Evolutionary conservation across 1,140 invertebrate species (phyloP).

Genomic region (Acyrthosiphon pisum): DNA sequence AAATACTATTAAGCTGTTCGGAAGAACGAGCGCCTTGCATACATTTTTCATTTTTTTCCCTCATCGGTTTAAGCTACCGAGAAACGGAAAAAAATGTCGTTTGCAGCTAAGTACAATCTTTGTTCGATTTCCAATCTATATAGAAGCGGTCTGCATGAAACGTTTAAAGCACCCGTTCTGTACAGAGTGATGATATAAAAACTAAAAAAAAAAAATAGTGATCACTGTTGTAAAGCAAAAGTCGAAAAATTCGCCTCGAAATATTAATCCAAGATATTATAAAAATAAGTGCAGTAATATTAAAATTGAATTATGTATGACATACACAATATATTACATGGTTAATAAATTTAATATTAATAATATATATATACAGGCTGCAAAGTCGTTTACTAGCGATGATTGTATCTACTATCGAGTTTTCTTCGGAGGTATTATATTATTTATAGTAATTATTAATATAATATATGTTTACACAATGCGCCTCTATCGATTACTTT

Average conservation of each 20-base stretch:
- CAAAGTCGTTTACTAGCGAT: not conserved
- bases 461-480: not conserved
- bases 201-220: not conserved
- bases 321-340: not conserved
- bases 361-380: not conserved
- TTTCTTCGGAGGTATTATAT: not conserved
- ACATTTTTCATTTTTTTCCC: not conserved
- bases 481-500: not conserved
- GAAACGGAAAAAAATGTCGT: conserved; percentile 9
- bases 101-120: not conserved
- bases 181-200: not conserved
- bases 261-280: too few relatives aligned
- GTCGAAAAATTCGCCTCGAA: not conserved
- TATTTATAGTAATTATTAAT: not conserved
- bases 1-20: not conserved
- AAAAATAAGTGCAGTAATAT: not conserved
- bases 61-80: not conserved
- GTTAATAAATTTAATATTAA: not conserved
- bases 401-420: not conserved
- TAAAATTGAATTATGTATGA: not conserved
- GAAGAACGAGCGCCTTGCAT: not conserved
- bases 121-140: not conserved
- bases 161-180: not conserved
- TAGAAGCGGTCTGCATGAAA: not conserved
- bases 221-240: not conserved